These are phyloP conservation scores for Thunnus albacares DNA, from an alignment of 2,797 vertebrate genomes.

Conservation along the genomic window DNA sequence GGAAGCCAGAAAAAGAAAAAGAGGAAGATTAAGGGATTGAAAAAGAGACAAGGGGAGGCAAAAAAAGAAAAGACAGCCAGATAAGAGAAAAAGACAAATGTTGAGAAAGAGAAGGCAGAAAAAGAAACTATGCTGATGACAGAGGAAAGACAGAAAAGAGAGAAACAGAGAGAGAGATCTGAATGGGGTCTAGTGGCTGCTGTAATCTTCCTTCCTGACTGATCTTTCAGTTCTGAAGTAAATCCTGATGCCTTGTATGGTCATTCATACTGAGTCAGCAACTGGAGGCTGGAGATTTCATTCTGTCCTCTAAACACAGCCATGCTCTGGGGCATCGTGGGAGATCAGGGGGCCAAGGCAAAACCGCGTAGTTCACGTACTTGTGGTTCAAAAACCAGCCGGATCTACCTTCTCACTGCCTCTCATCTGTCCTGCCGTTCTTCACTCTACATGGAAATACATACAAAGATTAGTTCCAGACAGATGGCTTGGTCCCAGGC, in stretches of 20 bases:
- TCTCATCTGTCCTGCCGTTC: slow-evolving; percentile 48
- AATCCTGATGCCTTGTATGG: slow-evolving; percentile 66
- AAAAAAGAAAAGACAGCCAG: not conserved
- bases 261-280: slow-evolving; percentile 53
- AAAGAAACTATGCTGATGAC: slow-evolving; percentile 29
- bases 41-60: not conserved
- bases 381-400: not conserved
- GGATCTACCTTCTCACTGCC: slow-evolving; percentile 33
- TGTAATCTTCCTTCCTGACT: slow-evolving; percentile 44
- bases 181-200: not conserved
- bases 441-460: slow-evolving; percentile 43
- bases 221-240: slow-evolving; percentile 29
- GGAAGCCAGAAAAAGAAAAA: slow-evolving; percentile 24
- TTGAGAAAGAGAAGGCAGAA: slow-evolving; percentile 10
- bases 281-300: slow-evolving; percentile 29
- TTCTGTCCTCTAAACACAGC: slow-evolving; percentile 37
- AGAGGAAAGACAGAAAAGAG: slow-evolving; percentile 27
- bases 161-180: slow-evolving; percentile 28
- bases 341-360: slow-evolving; percentile 17
- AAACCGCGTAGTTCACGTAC: not conserved
- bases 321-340: slow-evolving; percentile 33
- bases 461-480: slow-evolving; percentile 71
- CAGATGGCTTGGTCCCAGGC: slow-evolving; percentile 51
- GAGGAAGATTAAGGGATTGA: not conserved
- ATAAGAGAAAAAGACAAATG: slow-evolving; percentile 14